A percentile compares a stretch with the other conserved stretches of the same genome.
These are phyloP conservation scores for Aphis craccivora DNA, from an alignment of 1,140 invertebrate genomes.

Conservation along the genomic window DNA sequence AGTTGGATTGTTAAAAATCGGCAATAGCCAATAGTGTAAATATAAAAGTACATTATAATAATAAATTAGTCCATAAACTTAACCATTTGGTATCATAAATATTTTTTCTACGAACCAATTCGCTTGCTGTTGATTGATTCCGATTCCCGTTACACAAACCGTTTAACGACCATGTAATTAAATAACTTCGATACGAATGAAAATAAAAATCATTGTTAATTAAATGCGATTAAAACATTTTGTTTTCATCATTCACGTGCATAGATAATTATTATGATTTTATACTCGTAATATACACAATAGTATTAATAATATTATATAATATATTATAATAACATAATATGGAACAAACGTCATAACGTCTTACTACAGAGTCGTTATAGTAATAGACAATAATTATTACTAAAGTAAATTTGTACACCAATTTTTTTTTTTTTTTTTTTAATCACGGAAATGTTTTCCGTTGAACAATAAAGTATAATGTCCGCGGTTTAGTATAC, in stretches of 20 bases:
- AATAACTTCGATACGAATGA: background rate
- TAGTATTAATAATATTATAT: background rate
- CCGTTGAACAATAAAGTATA: background rate
- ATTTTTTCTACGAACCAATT: background rate
- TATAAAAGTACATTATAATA: no score
- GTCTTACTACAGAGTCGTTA: background rate
- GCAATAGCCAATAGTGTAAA: no score
- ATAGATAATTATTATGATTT: background rate
- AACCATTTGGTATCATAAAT: background rate
- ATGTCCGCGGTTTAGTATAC: background rate
- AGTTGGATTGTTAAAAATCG: background rate
- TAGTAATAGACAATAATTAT: background rate
- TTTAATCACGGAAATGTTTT: background rate
- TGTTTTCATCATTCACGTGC: background rate
- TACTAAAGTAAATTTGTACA: background rate
- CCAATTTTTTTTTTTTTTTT: background rate
- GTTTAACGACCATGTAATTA: background rate
- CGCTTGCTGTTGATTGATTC: background rate
- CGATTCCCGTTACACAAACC: background rate
- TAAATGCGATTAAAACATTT: background rate
- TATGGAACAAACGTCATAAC: background rate
- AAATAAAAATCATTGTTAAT: background rate
- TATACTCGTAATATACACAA: background rate
- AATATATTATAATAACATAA: background rate
- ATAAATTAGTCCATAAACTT: background rate